Evolutionary conservation across 2,113 vertebrate species (phyloP).

Genomic region (Struthio camelus): DNA sequence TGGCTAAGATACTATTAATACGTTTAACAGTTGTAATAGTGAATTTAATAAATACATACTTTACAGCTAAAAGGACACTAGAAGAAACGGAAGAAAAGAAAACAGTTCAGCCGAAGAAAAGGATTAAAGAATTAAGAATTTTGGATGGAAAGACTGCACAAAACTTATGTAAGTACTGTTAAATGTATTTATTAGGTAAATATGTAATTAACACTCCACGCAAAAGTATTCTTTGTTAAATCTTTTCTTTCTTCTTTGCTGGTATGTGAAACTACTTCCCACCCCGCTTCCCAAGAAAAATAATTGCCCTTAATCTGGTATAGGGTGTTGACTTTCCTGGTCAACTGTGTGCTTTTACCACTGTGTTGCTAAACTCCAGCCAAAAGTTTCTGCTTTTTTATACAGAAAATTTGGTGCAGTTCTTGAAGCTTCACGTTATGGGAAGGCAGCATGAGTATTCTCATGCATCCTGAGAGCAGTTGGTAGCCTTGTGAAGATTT

Average conservation of each 20-base stretch:
- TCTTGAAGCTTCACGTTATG: background rate
- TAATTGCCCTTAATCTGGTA: background rate
- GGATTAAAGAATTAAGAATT: conserved; percentile 90
- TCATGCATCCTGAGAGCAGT: background rate
- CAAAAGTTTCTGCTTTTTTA: background rate
- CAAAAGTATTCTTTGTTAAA: accelerated
- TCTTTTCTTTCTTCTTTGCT: background rate
- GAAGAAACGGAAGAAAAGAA: conserved; percentile 85
- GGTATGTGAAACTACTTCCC: background rate
- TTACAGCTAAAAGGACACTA: conserved; percentile 84
- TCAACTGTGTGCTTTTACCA: background rate
- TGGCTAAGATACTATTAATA: background rate
- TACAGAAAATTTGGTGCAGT: background rate
- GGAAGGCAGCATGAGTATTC: too few species aligned
- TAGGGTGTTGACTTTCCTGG: background rate
- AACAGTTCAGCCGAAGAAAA: conserved; percentile 85
- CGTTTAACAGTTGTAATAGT: background rate
- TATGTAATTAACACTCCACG: background rate
- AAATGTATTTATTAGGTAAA: background rate
- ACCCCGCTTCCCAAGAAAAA: background rate
- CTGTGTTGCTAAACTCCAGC: background rate
- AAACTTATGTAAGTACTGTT: conserved; percentile 90
- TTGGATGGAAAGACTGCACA: conserved; percentile 93
- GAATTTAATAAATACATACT: conserved; percentile 31
- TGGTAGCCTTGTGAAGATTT: too few species aligned